Evolutionary conservation across 2,888 invertebrate species (phyloP).

Genomic region (Nymphalis polychloros): DNA sequence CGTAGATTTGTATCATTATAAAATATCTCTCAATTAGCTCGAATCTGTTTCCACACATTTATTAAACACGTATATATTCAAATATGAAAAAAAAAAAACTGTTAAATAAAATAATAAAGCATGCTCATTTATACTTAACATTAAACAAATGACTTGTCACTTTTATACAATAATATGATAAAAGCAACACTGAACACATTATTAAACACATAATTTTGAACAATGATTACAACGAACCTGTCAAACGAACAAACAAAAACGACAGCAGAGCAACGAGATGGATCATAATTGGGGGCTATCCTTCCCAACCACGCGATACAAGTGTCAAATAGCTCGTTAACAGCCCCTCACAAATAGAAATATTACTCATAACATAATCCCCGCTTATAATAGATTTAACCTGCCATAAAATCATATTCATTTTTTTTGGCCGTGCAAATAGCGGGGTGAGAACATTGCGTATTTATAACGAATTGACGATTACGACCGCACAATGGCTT

Average conservation of each 20-base stretch:
- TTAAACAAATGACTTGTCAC: background rate
- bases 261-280: slow-evolving; percentile 29
- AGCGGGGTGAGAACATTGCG: slow-evolving; percentile 65
- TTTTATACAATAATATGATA: slow-evolving; percentile 10
- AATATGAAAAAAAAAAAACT: no score
- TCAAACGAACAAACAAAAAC: slow-evolving; percentile 69
- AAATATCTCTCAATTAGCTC: no score
- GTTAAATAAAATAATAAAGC: no score
- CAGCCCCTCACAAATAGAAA: slow-evolving; percentile 76
- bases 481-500: slow-evolving; percentile 68
- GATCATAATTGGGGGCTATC: slow-evolving; percentile 64
- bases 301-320: slow-evolving; percentile 62
- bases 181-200: slow-evolving; percentile 21
- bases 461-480: slow-evolving; percentile 70
- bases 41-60: no score
- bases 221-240: slow-evolving; percentile 61
- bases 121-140: background rate
- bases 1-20: no score
- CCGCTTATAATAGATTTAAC: slow-evolving; percentile 78
- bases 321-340: slow-evolving; percentile 78
- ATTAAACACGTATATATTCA: no score
- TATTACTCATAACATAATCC: slow-evolving; percentile 80
- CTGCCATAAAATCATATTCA: slow-evolving; percentile 80
- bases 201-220: slow-evolving; percentile 31
- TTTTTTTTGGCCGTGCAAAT: slow-evolving; percentile 66